Conservation (phyloP, 2,888 invertebrate genomes). For the Galerucella pusilla region DNA sequence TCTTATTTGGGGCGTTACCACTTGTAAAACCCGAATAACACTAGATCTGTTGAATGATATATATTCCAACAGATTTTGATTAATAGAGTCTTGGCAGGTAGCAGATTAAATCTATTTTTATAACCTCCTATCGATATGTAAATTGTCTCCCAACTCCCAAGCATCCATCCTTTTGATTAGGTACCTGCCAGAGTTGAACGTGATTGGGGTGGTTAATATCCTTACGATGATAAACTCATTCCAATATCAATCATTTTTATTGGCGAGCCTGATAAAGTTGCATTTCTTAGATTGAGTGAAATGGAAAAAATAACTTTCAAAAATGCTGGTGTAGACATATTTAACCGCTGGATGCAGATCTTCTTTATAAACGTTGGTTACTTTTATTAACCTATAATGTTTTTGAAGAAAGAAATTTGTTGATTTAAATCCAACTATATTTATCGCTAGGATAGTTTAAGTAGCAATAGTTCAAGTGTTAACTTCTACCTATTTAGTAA, state of each 20-base stretch:
- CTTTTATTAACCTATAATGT: too few species aligned
- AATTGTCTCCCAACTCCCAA: not conserved
- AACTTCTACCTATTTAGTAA: not conserved
- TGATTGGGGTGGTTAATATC: constrained; percentile 2
- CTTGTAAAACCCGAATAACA: not conserved
- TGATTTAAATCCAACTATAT: not conserved
- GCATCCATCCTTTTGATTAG: constrained; percentile 1
- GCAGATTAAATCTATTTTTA: not conserved
- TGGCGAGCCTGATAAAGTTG: too few species aligned
- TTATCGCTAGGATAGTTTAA: not conserved
- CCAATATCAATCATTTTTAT: not conserved
- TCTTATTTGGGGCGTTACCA: not conserved
- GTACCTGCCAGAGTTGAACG: constrained; percentile 4
- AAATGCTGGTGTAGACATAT: too few species aligned
- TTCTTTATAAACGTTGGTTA: too few species aligned
- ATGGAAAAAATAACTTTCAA: too few species aligned
- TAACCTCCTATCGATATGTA: not conserved
- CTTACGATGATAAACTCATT: not conserved
- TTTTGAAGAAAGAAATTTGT: not conserved
- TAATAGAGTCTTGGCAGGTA: not conserved
- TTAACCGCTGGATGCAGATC: too few species aligned
- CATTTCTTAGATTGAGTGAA: too few species aligned
- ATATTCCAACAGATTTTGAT: not conserved
- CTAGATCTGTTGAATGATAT: not conserved
- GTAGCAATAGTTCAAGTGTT: too few species aligned